Evolutionary conservation across 2,113 vertebrate species (phyloP).

Genomic region (Anseranas semipalmata): DNA sequence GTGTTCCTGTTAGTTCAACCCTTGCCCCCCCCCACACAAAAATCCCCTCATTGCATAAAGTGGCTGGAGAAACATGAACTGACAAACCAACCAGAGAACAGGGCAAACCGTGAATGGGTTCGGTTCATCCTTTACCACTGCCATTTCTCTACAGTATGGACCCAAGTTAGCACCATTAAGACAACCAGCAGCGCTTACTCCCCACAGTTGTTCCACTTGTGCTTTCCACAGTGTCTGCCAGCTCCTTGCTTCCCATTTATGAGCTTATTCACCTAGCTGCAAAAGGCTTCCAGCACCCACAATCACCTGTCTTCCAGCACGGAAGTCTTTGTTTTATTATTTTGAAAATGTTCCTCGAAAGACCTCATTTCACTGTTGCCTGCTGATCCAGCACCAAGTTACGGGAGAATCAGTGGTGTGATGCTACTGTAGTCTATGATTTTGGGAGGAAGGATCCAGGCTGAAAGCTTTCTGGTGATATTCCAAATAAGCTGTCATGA

Average conservation of each 20-base stretch:
- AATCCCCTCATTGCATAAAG: neutral
- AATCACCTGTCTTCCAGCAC: neutral
- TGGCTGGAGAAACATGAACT: neutral
- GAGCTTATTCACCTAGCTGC: neutral
- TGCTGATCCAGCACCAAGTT: neutral
- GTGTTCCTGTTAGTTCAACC: constrained; percentile 24
- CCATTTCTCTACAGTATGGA: neutral
- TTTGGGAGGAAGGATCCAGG: constrained; percentile 2
- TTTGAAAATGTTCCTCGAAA: neutral
- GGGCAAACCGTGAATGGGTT: neutral
- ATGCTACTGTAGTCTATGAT: neutral
- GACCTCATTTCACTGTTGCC: neutral
- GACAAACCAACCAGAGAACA: neutral
- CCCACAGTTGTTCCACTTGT: neutral
- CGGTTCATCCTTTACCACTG: neutral
- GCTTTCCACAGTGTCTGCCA: neutral
- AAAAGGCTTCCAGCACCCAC: neutral
- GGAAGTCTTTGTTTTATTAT: neutral
- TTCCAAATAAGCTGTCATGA: constrained; percentile 55
- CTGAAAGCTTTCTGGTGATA: constrained; percentile 39
- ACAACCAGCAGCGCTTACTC: neutral
- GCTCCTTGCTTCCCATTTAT: neutral
- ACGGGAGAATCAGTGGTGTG: neutral
- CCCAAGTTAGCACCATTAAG: neutral
- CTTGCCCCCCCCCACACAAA: neutral